Conservation (phyloP, 30 jellyfish, hydroid and myxozoan species). For the Chrysaora quinquecirrha region DNA sequence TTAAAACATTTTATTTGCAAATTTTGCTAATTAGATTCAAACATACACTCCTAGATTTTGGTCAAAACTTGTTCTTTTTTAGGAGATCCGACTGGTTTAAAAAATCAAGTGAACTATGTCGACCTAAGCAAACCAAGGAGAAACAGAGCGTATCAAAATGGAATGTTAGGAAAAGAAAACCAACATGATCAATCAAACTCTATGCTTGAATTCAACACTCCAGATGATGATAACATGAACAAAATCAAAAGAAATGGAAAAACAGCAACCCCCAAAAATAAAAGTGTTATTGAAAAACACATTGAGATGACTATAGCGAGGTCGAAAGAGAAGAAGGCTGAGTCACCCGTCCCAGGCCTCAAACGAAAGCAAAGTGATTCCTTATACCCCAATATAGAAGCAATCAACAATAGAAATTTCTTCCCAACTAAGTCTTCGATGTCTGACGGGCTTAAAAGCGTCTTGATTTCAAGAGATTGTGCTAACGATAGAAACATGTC, state of each 20-base stretch:
- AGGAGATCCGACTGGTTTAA: background rate
- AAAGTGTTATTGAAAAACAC: conserved; percentile 44
- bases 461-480: background rate
- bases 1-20: too few species aligned
- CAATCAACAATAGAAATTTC: background rate
- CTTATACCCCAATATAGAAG: too few species aligned
- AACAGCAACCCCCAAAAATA: conserved; percentile 37
- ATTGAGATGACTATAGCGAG: conserved; percentile 26
- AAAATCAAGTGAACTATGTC: conserved; percentile 40
- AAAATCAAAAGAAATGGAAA: background rate
- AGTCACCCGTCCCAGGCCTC: background rate
- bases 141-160: conserved; percentile 35
- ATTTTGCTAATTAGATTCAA: too few species aligned
- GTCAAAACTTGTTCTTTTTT: too few species aligned
- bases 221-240: background rate
- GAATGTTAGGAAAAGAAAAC: conserved; percentile 9
- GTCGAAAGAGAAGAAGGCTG: background rate
- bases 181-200: conserved; percentile 2
- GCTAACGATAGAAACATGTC: background rate
- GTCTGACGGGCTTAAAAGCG: background rate
- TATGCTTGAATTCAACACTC: conserved; percentile 25
- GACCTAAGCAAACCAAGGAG: conserved; percentile 55
- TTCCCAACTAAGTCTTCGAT: background rate
- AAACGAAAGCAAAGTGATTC: background rate
- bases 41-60: too few species aligned